Conservation (phyloP, 2,888 invertebrate species). For the Dolichomitus sp. region DNA sequence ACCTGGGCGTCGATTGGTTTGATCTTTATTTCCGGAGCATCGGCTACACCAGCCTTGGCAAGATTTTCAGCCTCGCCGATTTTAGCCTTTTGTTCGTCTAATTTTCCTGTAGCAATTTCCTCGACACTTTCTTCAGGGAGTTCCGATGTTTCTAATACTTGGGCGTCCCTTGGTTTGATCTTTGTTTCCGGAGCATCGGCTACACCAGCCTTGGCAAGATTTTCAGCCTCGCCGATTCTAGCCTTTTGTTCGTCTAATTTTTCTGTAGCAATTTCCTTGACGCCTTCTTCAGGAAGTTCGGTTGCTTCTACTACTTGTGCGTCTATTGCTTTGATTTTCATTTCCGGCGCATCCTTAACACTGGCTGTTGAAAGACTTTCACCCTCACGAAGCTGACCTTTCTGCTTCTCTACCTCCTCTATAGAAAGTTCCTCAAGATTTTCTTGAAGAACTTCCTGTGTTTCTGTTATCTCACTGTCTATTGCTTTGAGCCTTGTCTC, state of each 20-base stretch:
- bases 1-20: conserved; percentile 15
- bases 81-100: conserved; percentile 3
- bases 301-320: conserved; percentile 7
- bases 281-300: conserved; percentile 33
- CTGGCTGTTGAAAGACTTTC: conserved; percentile 33
- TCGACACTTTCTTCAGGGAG: conserved; percentile 16
- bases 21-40: conserved; percentile 7
- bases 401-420: conserved; percentile 13
- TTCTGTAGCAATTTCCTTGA: conserved; percentile 28
- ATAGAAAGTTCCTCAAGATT: conserved; percentile 1
- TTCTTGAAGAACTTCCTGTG: conserved; percentile 21
- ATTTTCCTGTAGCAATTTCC: not conserved
- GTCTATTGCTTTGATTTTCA: conserved; percentile 8
- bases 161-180: not conserved
- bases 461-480: not conserved
- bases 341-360: conserved; percentile 4
- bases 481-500: not conserved
- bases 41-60: not conserved
- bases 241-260: conserved; percentile 21
- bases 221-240: conserved; percentile 17
- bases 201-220: conserved; percentile 31
- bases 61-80: not conserved
- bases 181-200: not conserved
- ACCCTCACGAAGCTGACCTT: conserved; percentile 11
- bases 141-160: not conserved